These are phyloP conservation scores for Bellardia pandia DNA, from an alignment of 2,888 invertebrate species.

Conservation along the genomic window DNA sequence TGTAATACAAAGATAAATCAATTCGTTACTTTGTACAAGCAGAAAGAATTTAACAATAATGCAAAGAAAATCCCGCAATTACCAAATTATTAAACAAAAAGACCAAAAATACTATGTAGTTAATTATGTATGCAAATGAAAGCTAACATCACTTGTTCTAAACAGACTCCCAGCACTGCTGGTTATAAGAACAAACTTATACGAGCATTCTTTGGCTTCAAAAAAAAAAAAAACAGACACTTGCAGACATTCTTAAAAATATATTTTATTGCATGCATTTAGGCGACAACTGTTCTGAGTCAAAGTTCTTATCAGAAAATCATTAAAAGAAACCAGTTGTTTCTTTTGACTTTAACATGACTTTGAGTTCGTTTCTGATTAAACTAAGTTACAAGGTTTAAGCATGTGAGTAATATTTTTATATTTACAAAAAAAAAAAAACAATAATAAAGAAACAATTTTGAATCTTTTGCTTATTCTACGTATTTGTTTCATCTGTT, in stretches of 20 bases:
- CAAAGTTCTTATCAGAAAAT: slow-evolving; percentile 36
- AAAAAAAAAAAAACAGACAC: not conserved
- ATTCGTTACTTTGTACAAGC: no score
- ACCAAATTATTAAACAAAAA: no score
- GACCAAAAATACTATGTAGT: no score
- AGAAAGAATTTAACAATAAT: no score
- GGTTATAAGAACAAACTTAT: no score
- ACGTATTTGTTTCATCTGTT: not conserved
- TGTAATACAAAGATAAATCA: no score
- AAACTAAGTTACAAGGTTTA: not conserved
- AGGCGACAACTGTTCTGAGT: slow-evolving; percentile 48
- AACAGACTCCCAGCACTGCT: no score
- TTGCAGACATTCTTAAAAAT: not conserved
- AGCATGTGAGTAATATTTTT: not conserved
- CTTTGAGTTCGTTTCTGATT: slow-evolving; percentile 21
- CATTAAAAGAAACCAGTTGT: slow-evolving; percentile 12
- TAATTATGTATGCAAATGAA: no score
- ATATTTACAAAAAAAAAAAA: slow-evolving; percentile 12
- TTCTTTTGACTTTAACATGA: slow-evolving; percentile 53
- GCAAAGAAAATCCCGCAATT: no score
- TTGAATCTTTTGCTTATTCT: not conserved
- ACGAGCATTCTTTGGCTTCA: not conserved
- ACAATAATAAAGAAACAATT: not conserved
- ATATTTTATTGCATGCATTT: slow-evolving; percentile 49
- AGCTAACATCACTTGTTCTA: no score